Evolutionary conservation across 2,888 invertebrate species (phyloP), one percentile per base, ranked within the genome.

Genomic region (Nomada flava): DNA sequence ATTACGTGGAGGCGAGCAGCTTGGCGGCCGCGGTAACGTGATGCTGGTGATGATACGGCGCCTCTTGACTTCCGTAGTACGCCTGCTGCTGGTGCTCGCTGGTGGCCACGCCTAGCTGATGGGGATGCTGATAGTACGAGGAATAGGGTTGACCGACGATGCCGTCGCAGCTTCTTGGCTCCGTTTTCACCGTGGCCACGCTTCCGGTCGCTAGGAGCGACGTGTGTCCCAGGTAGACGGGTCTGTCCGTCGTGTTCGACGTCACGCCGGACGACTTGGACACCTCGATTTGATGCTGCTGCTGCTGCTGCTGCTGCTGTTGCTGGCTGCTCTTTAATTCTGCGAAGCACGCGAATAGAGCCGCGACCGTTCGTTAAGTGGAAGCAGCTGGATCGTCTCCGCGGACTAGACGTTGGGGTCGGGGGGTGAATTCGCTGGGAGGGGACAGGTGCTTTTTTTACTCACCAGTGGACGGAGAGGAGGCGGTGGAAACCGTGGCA

Each of bases 11-110:
- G 15, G 97, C 97, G 96, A 97, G 97, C 84, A 97, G 95, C 93
- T 97, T 97, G 76, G 97, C 97, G 79, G 97, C 97, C 83, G 97
- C 97, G 57, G 97, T 97, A 85, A 97, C 97, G 94, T 97, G 97
- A 92, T 97, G 97, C 93, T 97, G 97, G 94, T 97, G 97, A 92
- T 97, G 96, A 94, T 97, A 97, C 44, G 97, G 96, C 83, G 96
- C 95, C 85, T 97, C 97, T 72, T 94, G 93, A 15, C 91, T 86
- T 4, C 92, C 89, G 80, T 93, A 93, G 52, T 93, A 93, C 47
- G 89, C 91, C 70, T 92, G 91, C 76, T 93, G 93, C 69, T 92
- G 92, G 72, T 93, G 93, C 68, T 93, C 93, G 86, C 91, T 92
- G 55, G 89, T 87, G 3, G 92, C 85, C 3, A 91, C 89, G 20